phyloP scores from a whole-genome alignment of 2,888 invertebrate genomes.

The Callyntrura sp. region DNA sequence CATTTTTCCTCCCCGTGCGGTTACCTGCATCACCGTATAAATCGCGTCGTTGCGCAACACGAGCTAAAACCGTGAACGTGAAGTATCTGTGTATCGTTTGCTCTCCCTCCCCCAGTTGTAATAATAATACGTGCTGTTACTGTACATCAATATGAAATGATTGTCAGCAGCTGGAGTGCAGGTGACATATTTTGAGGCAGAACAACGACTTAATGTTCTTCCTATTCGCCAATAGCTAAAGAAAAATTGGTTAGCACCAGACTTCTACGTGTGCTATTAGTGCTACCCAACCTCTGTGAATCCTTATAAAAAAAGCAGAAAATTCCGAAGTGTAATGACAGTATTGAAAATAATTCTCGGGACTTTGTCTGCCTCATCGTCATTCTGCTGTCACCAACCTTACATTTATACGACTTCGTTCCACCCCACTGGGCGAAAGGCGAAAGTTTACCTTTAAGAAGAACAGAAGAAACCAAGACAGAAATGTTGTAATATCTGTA shows the following conservation, averaged over 20 bases:
- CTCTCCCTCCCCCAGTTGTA: neutral
- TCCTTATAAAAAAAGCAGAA: slow-evolving; percentile 23
- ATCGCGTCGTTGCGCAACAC: slow-evolving; percentile 15
- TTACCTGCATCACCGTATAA: slow-evolving; percentile 28
- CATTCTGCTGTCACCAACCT: neutral
- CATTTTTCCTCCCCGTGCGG: neutral
- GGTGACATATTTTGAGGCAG: neutral
- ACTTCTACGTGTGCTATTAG: neutral
- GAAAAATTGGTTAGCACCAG: neutral
- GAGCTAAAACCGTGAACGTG: too few relatives aligned
- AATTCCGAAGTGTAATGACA: too few relatives aligned
- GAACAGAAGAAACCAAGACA: too few relatives aligned
- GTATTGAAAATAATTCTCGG: neutral
- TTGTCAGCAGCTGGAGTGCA: too few relatives aligned
- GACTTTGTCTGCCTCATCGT: neutral
- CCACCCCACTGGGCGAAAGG: slow-evolving; percentile 3
- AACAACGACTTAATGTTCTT: too few relatives aligned
- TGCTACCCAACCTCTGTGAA: neutral
- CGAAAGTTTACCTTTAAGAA: slow-evolving; percentile 13
- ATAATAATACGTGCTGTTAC: neutral
- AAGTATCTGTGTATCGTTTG: neutral
- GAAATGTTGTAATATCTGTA: too few relatives aligned
- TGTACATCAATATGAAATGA: slow-evolving; percentile 36
- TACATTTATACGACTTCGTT: slow-evolving; percentile 2
- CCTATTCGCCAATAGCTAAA: too few relatives aligned